Base-by-base conservation (phyloP, 2,797 vertebrate genomes). In the Anolis apletophallus region DNA sequence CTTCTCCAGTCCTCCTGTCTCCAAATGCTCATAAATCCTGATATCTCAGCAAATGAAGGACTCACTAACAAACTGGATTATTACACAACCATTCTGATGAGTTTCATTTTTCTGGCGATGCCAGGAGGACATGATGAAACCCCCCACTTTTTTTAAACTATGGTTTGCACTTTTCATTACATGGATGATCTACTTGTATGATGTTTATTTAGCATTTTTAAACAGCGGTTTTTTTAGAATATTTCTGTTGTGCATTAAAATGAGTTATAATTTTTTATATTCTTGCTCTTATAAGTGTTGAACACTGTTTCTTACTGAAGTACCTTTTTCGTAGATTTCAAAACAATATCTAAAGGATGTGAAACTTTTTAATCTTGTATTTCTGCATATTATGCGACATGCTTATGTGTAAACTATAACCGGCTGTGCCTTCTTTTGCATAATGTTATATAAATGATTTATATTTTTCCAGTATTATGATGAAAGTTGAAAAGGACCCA, bases 381-480 rank as follows among this genome's bases (percentile, higher is more conserved):
- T 92, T 89, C 94, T 95, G 96, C 97, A 88, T 97, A 96, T 95
- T 98, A 97, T 97, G 96, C 97, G 96, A 94, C 97, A 94, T 96
- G 97, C 97, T 97, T 97, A 91, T 95, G 93, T 95, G 93, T 95
- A 97, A 94, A 94, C 95, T 96, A 96, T 97, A 97, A 97, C 97
- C 97, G 97, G 97, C 97, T 97, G 98, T 99, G 98, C 98, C 98
- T 99, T 98, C 94, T 95, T 96, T 96, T 96, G 95, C 97, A 96
- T 97, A 97, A 97, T 93, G 95, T 96, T 97, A 96, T 97, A 97
- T 97, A 98, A 97, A 98, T 98, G 97, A 96, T 96, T 97, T 96
- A 95, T 97, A 96, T 96, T 96, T 97, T 97, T 96, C 95, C 96
- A 96, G 97, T 97, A 97, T 97, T 96, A 97, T 95, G 95, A 94